phyloP scores from a whole-genome alignment of 2,888 invertebrate genomes.

The Eupithecia inturbata region DNA sequence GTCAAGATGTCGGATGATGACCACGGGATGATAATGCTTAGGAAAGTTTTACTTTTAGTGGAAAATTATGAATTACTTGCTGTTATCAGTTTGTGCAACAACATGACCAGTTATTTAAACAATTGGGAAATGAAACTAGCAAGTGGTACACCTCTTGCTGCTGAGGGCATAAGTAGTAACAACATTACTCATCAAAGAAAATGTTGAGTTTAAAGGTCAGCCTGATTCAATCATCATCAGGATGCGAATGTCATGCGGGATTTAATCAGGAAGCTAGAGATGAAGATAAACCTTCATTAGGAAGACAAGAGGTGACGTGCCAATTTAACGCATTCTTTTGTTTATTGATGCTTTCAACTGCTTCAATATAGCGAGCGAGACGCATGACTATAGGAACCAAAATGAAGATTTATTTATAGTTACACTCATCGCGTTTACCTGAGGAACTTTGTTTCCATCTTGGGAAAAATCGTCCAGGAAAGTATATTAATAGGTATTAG shows the following conservation, averaged over 20 bases:
- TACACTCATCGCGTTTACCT: not conserved
- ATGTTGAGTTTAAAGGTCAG: not conserved
- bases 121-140: not conserved
- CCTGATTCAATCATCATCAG: constrained; percentile 25
- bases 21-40: constrained; percentile 32
- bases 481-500: not conserved
- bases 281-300: constrained; percentile 12
- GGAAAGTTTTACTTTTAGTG: constrained; percentile 30
- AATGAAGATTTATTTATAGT: too few species aligned
- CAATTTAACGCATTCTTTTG: not conserved
- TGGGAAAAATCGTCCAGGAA: not conserved
- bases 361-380: too few species aligned
- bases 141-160: not conserved
- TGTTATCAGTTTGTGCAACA: not conserved
- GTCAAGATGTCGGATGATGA: constrained; percentile 43
- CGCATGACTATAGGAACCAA: not conserved
- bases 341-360: not conserved
- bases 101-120: not conserved
- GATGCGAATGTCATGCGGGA: constrained; percentile 34
- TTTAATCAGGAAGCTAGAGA: constrained; percentile 38
- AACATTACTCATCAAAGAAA: constrained; percentile 5
- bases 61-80: constrained; percentile 3
- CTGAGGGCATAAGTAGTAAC: not conserved
- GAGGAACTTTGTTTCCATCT: not conserved
- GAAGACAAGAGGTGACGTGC: constrained; percentile 7